phyloP scores from a whole-genome alignment of 2,888 invertebrate species.

The Cyclophora albipunctata region DNA sequence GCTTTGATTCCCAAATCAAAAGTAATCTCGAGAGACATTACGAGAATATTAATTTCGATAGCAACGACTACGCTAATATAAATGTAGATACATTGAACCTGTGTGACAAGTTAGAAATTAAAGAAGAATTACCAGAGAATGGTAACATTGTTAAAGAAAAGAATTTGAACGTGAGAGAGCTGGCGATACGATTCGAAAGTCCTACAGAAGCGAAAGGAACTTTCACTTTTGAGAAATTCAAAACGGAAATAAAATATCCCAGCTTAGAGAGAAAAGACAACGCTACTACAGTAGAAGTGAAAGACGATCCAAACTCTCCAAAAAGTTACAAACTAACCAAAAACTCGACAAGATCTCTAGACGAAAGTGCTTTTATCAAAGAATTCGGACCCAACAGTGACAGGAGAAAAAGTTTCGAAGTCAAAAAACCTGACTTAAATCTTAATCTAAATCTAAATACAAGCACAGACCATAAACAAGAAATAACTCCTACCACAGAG shows the following conservation, averaged over 20 bases:
- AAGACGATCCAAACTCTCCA: conserved; percentile 56
- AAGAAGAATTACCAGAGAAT: conserved; percentile 39
- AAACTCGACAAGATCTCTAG: conserved; percentile 80
- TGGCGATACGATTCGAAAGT: conserved; percentile 79
- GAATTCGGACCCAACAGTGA: conserved; percentile 75
- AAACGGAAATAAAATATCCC: conserved; percentile 57
- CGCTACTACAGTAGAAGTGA: conserved; percentile 26
- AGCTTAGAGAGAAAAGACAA: conserved; percentile 49
- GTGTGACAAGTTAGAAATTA: conserved; percentile 47
- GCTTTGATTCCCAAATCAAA: neutral
- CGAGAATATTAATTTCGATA: conserved; percentile 39
- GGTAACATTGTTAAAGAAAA: conserved; percentile 48
- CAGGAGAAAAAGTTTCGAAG: conserved; percentile 79
- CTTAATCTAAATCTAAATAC: conserved; percentile 42
- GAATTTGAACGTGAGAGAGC: conserved; percentile 75
- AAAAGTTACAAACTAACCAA: conserved; percentile 74
- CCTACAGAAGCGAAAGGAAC: conserved; percentile 75
- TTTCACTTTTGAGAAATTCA: conserved; percentile 73
- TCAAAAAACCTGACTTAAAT: conserved; percentile 65
- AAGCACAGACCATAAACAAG: conserved; percentile 14
- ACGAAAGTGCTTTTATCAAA: conserved; percentile 83
- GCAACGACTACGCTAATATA: conserved; percentile 54
- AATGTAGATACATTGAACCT: conserved; percentile 50
- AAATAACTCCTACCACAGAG: conserved; percentile 76
- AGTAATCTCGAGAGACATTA: conserved; percentile 43